phyloP scores from a whole-genome alignment of 2,113 vertebrate species.

The Neomonachus schauinslandi region DNA sequence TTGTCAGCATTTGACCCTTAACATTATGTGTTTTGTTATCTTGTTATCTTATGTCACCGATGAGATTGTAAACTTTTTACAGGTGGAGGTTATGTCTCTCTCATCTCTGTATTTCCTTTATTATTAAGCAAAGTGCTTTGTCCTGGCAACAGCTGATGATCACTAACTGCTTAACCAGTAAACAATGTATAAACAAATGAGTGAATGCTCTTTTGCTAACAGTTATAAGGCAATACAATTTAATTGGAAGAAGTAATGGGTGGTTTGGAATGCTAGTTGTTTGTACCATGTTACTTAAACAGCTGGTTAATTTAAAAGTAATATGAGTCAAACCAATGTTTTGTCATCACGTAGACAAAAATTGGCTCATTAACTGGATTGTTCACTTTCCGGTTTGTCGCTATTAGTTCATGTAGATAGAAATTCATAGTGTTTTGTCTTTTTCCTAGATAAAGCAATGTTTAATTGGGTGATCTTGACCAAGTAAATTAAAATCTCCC shows the following conservation, averaged over 20 bases:
- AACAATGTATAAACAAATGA: slow-evolving; percentile 52
- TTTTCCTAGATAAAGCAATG: slow-evolving; percentile 2
- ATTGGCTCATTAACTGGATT: slow-evolving; percentile 60
- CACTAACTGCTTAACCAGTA: slow-evolving; percentile 57
- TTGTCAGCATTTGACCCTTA: background rate
- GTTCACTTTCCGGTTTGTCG: slow-evolving; percentile 43
- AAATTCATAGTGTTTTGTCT: slow-evolving; percentile 17
- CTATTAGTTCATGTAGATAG: slow-evolving; percentile 30
- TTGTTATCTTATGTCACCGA: background rate
- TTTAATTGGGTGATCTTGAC: slow-evolving; percentile 63
- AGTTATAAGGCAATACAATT: slow-evolving; percentile 55
- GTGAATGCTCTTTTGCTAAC: slow-evolving; percentile 5
- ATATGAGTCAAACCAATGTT: slow-evolving; percentile 59
- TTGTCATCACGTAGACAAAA: slow-evolving; percentile 58
- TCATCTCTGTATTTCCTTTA: slow-evolving; percentile 23
- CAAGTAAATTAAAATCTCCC: slow-evolving; percentile 65
- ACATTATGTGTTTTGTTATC: background rate
- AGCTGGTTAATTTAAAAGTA: slow-evolving; percentile 73
- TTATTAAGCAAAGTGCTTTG: background rate
- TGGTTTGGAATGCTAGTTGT: slow-evolving; percentile 53
- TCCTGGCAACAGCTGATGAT: slow-evolving; percentile 45
- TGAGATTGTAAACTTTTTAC: background rate
- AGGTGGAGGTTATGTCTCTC: background rate
- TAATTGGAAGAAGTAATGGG: slow-evolving; percentile 65
- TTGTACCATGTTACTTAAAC: slow-evolving; percentile 58